These are phyloP conservation scores for Artemia franciscana DNA, from an alignment of 1,140 invertebrate species.

Conservation along the genomic window DNA sequence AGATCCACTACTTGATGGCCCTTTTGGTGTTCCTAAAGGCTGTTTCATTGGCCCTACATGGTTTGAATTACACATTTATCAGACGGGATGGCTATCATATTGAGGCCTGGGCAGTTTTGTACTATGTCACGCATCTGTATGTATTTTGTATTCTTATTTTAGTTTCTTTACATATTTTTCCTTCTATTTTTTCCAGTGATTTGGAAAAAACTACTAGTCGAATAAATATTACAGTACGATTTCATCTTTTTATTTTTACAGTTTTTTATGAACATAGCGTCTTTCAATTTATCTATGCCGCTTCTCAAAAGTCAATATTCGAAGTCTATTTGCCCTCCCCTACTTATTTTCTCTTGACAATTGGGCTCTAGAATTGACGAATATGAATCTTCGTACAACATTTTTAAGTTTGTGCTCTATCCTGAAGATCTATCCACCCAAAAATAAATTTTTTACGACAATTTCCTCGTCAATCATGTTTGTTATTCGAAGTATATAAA, in stretches of 20 bases:
- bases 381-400: too few relatives aligned
- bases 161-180: constrained; percentile 7
- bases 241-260: constrained; percentile 21
- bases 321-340: too few relatives aligned
- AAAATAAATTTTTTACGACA: too few relatives aligned
- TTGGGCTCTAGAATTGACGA: too few relatives aligned
- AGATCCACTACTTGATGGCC: constrained; percentile 94
- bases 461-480: too few relatives aligned
- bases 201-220: not conserved
- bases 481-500: too few relatives aligned
- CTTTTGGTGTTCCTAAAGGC: constrained; percentile 78
- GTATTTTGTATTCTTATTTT: constrained; percentile 15
- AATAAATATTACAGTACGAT: constrained; percentile 33
- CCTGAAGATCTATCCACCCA: too few relatives aligned
- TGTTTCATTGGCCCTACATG: constrained; percentile 77
- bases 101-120: constrained; percentile 88
- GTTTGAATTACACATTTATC: constrained; percentile 91
- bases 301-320: too few relatives aligned
- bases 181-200: not conserved
- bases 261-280: constrained; percentile 5
- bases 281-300: too few relatives aligned
- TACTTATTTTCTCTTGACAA: too few relatives aligned
- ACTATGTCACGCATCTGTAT: constrained; percentile 84
- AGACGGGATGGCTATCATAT: constrained; percentile 78
- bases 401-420: too few relatives aligned